Evolutionary conservation across 2,797 vertebrate species (phyloP).

Genomic region (Helicolenus hilgendorfi): DNA sequence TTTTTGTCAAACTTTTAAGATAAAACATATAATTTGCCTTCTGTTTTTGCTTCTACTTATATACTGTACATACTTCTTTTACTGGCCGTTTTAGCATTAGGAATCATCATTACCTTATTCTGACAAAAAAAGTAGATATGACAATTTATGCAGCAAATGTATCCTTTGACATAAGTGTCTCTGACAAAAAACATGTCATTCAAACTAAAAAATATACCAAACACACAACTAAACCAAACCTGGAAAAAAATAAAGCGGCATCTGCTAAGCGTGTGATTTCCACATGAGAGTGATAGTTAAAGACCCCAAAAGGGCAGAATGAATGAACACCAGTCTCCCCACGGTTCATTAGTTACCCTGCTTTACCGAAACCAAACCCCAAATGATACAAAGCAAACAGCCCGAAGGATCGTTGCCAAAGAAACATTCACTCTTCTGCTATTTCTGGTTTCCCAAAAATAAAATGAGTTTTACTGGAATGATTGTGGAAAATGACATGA

Average conservation of each 20-base stretch:
- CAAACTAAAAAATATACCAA: neutral
- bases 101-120: neutral
- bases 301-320: slow-evolving; percentile 31
- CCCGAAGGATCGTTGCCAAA: slow-evolving; percentile 54
- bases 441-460: slow-evolving; percentile 68
- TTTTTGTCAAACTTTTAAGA: neutral
- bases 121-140: neutral
- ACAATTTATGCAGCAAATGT: neutral
- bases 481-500: slow-evolving; percentile 74
- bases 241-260: neutral
- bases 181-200: neutral
- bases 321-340: slow-evolving; percentile 38
- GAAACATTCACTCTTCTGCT: slow-evolving; percentile 66
- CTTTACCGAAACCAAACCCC: slow-evolving; percentile 49
- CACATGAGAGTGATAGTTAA: slow-evolving; percentile 16
- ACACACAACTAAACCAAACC: neutral
- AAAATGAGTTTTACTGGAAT: slow-evolving; percentile 68
- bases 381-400: slow-evolving; percentile 67
- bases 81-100: neutral
- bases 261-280: slow-evolving; percentile 4
- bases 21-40: neutral
- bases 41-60: neutral
- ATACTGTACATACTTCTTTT: neutral
- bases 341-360: slow-evolving; percentile 31
- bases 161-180: neutral